These are phyloP conservation scores for Epizoanthus rinbou DNA, from an alignment of 92 coral and sea anemone species.

Conservation along the genomic window DNA sequence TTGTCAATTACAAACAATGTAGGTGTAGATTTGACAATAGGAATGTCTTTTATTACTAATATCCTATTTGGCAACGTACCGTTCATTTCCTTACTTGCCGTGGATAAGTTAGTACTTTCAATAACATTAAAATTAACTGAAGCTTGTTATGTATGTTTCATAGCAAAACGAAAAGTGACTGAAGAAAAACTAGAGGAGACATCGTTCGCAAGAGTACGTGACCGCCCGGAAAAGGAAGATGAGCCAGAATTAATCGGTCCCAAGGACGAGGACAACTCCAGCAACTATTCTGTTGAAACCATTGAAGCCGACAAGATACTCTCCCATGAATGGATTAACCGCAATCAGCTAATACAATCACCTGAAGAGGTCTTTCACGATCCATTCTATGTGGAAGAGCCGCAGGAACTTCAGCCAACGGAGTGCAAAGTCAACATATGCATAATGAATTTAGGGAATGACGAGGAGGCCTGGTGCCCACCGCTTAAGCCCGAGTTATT, in stretches of 20 bases:
- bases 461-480: slow-evolving; percentile 19
- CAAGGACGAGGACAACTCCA: slow-evolving; percentile 17
- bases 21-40: background rate
- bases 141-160: background rate
- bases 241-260: background rate
- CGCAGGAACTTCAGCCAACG: slow-evolving; percentile 26
- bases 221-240: background rate
- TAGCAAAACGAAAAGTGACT: background rate
- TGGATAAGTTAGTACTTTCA: background rate
- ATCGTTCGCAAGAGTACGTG: slow-evolving; percentile 8
- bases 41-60: background rate
- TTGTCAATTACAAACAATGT: background rate
- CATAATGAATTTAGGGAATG: slow-evolving; percentile 28
- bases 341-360: background rate
- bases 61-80: no score
- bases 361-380: slow-evolving; percentile 7
- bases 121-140: background rate
- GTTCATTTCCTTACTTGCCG: no score
- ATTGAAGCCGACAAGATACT: slow-evolving; percentile 22
- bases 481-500: background rate
- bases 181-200: slow-evolving; percentile 9
- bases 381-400: slow-evolving; percentile 28
- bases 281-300: slow-evolving; percentile 20
- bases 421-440: slow-evolving; percentile 41
- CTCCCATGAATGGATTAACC: slow-evolving; percentile 18